These are phyloP conservation scores for Trematomus bernacchii DNA, from an alignment of 2,797 vertebrate species.

Conservation along the genomic window DNA sequence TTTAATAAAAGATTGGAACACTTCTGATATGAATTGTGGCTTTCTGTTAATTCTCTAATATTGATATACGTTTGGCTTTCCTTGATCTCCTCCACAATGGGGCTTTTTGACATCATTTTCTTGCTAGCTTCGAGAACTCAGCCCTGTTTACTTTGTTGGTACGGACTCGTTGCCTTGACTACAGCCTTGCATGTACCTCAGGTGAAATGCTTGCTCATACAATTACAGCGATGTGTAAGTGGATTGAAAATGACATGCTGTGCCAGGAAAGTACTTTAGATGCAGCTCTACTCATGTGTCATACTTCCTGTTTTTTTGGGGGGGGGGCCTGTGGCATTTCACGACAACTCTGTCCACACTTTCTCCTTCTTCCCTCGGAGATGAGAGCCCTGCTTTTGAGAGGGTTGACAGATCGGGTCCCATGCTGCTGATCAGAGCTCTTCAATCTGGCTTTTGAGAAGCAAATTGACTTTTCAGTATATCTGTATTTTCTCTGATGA, in stretches of 20 bases:
- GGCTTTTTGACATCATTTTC: too few species aligned
- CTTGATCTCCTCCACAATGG: background rate
- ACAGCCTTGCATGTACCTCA: constrained; percentile 1
- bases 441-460: constrained; percentile 49
- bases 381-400: constrained; percentile 56
- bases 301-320: constrained; percentile 21
- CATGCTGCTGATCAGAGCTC: constrained; percentile 37
- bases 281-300: constrained; percentile 16
- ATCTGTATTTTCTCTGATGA: background rate
- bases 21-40: background rate
- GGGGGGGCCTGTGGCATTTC: constrained; percentile 16
- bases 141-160: too few species aligned
- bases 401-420: constrained; percentile 51
- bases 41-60: too few species aligned
- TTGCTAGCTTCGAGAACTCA: too few species aligned
- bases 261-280: background rate
- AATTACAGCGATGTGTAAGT: background rate
- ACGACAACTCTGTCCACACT: constrained; percentile 33
- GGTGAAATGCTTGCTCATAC: background rate
- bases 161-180: background rate
- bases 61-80: background rate
- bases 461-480: constrained; percentile 17
- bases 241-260: background rate
- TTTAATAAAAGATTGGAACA: too few species aligned
- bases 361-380: constrained; percentile 39